Conservation (phyloP, 2,113 vertebrate species). For the Accipiter virgatus region DNA sequence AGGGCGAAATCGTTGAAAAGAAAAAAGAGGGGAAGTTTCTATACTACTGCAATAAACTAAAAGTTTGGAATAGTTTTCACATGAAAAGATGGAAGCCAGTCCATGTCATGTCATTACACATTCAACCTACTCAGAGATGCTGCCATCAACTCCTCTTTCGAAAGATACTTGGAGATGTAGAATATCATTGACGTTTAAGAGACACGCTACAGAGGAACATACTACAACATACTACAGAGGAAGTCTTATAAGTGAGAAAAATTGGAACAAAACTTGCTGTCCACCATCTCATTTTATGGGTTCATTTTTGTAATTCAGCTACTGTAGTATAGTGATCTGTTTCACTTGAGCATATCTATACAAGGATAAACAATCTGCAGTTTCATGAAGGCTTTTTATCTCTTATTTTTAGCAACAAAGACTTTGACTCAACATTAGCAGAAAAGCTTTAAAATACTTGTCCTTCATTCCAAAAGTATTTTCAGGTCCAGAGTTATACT, state of each 20-base stretch:
- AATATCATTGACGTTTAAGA: neutral
- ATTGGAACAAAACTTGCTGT: neutral
- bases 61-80: neutral
- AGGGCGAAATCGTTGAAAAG: neutral
- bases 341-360: neutral
- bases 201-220: neutral
- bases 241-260: neutral
- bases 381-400: neutral
- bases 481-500: conserved; percentile 63
- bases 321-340: neutral
- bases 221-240: neutral
- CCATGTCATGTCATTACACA: neutral
- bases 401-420: conserved; percentile 68
- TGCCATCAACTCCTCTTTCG: neutral
- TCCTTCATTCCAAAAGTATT: conserved; percentile 51
- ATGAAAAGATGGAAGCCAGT: neutral
- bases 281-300: neutral
- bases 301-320: neutral
- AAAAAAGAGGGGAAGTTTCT: neutral
- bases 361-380: neutral
- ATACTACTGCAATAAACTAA: neutral
- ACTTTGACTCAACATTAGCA: conserved; percentile 62
- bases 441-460: conserved; percentile 69
- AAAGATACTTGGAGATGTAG: neutral
- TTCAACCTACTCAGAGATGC: neutral